Conservation (phyloP, 2,797 vertebrate species). For the Triplophysa yarkandensis region DNA sequence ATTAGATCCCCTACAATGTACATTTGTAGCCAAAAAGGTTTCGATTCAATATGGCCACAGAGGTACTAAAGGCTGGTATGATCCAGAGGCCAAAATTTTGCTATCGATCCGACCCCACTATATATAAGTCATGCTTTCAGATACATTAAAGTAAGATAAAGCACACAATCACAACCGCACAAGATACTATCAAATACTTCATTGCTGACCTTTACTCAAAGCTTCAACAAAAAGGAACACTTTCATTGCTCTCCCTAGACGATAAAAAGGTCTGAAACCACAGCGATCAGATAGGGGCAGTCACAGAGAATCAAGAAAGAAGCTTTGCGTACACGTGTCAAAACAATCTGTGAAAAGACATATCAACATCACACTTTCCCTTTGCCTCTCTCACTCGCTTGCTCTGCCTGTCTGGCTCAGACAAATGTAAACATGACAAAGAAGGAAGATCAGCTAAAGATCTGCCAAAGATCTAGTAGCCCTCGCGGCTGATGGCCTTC, state of each 20-base stretch:
- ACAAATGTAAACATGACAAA: constrained; percentile 14
- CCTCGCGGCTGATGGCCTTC: neutral
- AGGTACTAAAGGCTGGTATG: neutral
- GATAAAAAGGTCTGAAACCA: constrained; percentile 21
- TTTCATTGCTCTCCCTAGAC: constrained; percentile 15
- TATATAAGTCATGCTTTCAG: neutral
- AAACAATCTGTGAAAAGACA: constrained; percentile 22
- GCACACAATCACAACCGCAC: neutral
- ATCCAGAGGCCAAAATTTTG: neutral
- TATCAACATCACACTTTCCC: constrained; percentile 17
- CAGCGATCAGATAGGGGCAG: constrained; percentile 22
- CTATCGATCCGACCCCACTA: neutral
- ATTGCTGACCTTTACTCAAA: constrained; percentile 33
- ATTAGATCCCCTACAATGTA: neutral
- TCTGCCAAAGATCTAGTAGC: neutral
- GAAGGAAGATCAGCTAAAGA: neutral
- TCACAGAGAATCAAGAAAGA: constrained; percentile 4
- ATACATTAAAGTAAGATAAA: constrained; percentile 18
- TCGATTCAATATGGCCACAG: neutral
- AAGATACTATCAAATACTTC: constrained; percentile 13
- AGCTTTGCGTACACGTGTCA: constrained; percentile 37
- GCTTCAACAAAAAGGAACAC: constrained; percentile 9
- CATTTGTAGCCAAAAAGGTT: neutral
- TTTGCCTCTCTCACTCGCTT: neutral
- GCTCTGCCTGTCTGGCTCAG: constrained; percentile 15